Evolutionary conservation across 2,113 vertebrate genomes (phyloP), one percentile per base, ranked within the genome.

Genomic region (Anguilla japonica): DNA sequence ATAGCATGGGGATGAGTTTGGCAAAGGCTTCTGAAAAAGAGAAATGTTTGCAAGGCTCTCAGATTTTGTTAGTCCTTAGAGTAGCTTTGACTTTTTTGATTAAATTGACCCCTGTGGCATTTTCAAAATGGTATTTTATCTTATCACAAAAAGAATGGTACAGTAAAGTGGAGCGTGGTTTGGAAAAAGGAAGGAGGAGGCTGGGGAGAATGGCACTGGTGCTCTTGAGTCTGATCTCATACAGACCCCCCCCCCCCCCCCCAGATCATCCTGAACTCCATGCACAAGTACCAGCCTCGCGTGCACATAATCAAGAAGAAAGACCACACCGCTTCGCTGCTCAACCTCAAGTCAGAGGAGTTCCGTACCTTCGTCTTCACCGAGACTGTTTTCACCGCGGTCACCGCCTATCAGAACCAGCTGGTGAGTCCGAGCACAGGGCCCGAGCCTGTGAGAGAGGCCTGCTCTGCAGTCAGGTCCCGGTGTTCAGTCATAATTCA

Each of bases 271-370:
- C 93, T 99, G 85, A 99, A 99, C 94, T 99, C 98, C 50, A 99
- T 99, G 98, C 98, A 99, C 92, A 99, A 99, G 91, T 99, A 99
- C 93, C 98, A 99, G 94, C 98, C 98, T 0, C 93, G 98, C n/a
- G 98, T 98, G 7, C 98, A 99, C 93, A 99, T 99, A 91, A 99
- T 99, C 89, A 99, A 99, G 95, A 99, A 99, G 96, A 99, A 99
- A 89, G 98, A 99, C 87, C 98, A 99, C 93, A 99, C 98, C 0
- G 98, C 98, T 53, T 99, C 98, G 0, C 93, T 99, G 92, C 96
- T 99, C 88, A 99, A 99, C 89, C 95, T 99, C 85, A 99, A 99
- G 93, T 99, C 98, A 0, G 98, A 99, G 93, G 98, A 99, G 90
- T 99, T 99, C 91, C 95, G 98, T 86, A 99, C 98, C 0, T 99